phyloP scores from a whole-genome alignment of 1,140 invertebrate genomes.

The Trachelipus rathkii region DNA sequence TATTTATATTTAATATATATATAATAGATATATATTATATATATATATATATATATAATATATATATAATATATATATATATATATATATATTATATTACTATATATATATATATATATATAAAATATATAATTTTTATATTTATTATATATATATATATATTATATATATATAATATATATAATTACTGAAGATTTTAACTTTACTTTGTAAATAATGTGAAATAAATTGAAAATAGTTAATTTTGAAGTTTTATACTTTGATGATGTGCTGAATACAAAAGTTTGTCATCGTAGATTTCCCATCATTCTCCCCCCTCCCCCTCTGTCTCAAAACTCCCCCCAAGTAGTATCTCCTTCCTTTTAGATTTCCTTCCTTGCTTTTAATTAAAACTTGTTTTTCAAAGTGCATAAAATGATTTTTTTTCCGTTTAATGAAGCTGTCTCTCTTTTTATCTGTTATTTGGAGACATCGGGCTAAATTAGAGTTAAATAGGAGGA shows the following conservation, averaged over 20 bases:
- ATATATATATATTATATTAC: not conserved
- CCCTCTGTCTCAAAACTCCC: not conserved
- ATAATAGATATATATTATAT: too few relatives aligned
- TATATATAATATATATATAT: too few relatives aligned
- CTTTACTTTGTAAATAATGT: not conserved
- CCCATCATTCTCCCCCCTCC: too few relatives aligned
- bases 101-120: conserved; percentile 15
- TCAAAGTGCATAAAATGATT: conserved; percentile 7
- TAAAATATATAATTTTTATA: not conserved
- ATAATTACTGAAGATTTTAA: not conserved
- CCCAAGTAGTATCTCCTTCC: not conserved
- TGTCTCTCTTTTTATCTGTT: not conserved
- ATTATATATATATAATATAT: not conserved
- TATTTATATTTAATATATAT: too few relatives aligned
- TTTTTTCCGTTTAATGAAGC: not conserved
- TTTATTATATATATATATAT: not conserved
- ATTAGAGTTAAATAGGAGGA: not conserved
- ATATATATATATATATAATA: too few relatives aligned
- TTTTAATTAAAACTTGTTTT: conserved; percentile 3
- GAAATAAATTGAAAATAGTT: conserved; percentile 3
- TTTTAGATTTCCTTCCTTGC: not conserved
- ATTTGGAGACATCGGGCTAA: not conserved
- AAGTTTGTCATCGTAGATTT: too few relatives aligned
- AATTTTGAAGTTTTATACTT: not conserved
- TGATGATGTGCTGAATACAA: not conserved